Base-by-base conservation (phyloP, 2,113 vertebrate genomes). In the Vulpes vulpes region DNA sequence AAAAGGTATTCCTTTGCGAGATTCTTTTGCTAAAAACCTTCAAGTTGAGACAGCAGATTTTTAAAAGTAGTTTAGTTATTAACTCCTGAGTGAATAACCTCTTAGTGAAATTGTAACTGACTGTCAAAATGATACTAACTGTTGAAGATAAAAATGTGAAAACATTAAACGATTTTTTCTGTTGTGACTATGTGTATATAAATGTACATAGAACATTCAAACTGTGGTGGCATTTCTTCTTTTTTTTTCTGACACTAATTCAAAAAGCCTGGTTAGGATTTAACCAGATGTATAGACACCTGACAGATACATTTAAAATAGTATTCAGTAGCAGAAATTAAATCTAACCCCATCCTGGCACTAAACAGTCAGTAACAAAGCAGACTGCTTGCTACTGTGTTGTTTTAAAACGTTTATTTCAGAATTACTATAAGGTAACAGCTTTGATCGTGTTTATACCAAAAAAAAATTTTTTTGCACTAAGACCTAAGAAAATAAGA, bases 111-210 rank as follows among this genome's bases (percentile, higher is more conserved):
- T 98, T 98, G 98, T 98, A 98, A 97, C 98, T 97, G 65, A 98
- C 94, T 98, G 98, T 99, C 98, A 99, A 98, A 99, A 97, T 99
- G 99, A 99, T 99, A 99, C 99, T 98, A 98, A 99, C 99, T 99
- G 99, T 99, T 98, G 97, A 98, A 98, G 97, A 98, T 98, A 98
- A 95, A 97, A 98, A 98, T 98, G 96, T 98, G 97, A 99, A 99
- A 98, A 98, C 98, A 97, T 98, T 97, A 98, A 99, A 98, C 98
- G 98, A 98, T 99, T 98, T 98, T 98, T 98, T 98, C 98, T 98
- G 97, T 98, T 98, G 98, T 98, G 98, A 98, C 98, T 98, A 67
- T 98, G 92, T 98, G 88, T 98, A 92, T 98, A 97, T 98, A 97
- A 96, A 86, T 96, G 93, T 98, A 97, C 98, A 96, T 97, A 91